Evolutionary conservation across 2,888 invertebrate species (phyloP).

Genomic region (Panopea generosa): DNA sequence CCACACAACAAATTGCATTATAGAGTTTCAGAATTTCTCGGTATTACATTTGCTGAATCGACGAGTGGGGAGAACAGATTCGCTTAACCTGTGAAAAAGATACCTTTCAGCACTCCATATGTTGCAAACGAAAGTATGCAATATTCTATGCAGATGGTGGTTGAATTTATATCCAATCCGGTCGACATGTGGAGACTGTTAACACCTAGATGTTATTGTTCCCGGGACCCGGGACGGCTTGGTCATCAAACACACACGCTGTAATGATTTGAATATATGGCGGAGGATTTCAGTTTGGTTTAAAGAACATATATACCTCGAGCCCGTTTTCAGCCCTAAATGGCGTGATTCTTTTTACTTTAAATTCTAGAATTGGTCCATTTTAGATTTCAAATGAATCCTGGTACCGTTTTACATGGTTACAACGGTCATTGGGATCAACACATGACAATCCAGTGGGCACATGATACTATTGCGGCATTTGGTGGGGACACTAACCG

Average conservation of each 20-base stretch:
- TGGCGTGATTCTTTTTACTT: slow-evolving; percentile 26
- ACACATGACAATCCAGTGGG: slow-evolving; percentile 39
- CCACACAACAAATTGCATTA: neutral
- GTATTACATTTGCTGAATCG: slow-evolving; percentile 38
- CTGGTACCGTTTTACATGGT: slow-evolving; percentile 9
- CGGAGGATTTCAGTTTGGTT: slow-evolving; percentile 32
- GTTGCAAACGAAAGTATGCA: too few relatives aligned
- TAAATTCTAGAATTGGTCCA: slow-evolving; percentile 20
- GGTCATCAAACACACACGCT: neutral
- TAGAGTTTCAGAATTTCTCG: slow-evolving; percentile 7
- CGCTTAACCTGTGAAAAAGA: slow-evolving; percentile 26
- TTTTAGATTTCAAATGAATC: slow-evolving; percentile 19
- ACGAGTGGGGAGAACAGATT: slow-evolving; percentile 21
- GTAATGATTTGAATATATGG: slow-evolving; percentile 46
- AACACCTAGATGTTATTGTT: slow-evolving; percentile 8
- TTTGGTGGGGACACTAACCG: slow-evolving; percentile 30
- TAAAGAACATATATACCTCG: slow-evolving; percentile 11
- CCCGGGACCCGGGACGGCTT: slow-evolving; percentile 5
- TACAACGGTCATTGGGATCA: slow-evolving; percentile 43
- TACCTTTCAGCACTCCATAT: neutral
- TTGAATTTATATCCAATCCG: too few relatives aligned
- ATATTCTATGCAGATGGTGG: too few relatives aligned
- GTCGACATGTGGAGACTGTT: neutral
- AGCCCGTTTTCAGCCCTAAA: slow-evolving; percentile 15
- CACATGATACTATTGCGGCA: slow-evolving; percentile 28